Base-by-base conservation (phyloP, 1,140 invertebrate species). In the Grapholita molesta region DNA sequence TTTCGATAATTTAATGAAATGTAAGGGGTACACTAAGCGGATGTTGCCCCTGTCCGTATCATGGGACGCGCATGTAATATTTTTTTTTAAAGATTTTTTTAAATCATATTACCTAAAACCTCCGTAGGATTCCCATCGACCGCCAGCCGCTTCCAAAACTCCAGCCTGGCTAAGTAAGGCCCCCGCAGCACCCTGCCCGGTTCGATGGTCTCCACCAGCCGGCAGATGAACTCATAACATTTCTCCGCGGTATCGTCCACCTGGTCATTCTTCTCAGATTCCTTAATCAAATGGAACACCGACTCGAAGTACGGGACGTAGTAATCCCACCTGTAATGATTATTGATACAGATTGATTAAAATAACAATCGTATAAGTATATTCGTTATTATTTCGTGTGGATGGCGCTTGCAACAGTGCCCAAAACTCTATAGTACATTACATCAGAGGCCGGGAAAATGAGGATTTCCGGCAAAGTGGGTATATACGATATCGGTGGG, bases 161-260 rank as follows among this genome's bases (percentile, higher is more conserved):
- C 96, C 65, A 99, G 91, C 18, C 95, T 93, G 12, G 97, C 97
- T 71, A 98, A 93, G 88, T 96, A 96, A 0, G 97, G 96, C 2
- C 96, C 97, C 65, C 97, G 85, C 23, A 95, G 84, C 68, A 93
- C 93, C 18, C 93, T 87, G 23, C 92, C 92, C 0, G 92, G 88
- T 0, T 82, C 77, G 74, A 83, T 81, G 73, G 82, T 90, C 64
- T 94, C 91, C 1, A 94, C 92, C 21, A 94, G 80, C 66, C 86
- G 77, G 70, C 90, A 90, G 6, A 94, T 86, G 86, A 96, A 96
- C 68, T 95, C 93, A 66, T 95, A 94, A 74, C 95, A 95, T 70
- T 94, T 94, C 52, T 94, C 93, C 0, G 94, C 89, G 5, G 92
- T 93, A 79, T 94, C 93, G 55, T 92, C 91, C 4, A 74, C 83